phyloP scores from a whole-genome alignment of 2,888 invertebrate species.

The Drosophila anceps region DNA sequence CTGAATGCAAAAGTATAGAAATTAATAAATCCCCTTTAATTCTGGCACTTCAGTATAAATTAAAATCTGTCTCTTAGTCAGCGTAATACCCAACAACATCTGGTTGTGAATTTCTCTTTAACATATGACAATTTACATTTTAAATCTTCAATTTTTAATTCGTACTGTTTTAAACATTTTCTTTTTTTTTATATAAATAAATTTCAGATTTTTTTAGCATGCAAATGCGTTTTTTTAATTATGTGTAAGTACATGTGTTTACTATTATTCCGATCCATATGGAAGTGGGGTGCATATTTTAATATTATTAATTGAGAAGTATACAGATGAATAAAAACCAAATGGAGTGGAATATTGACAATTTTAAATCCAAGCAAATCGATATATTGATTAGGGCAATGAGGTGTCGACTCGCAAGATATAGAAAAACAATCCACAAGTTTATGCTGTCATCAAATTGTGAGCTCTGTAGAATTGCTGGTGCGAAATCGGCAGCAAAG shows the following conservation, averaged over 20 bases:
- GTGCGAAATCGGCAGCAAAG: conserved; percentile 29
- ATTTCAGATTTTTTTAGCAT: neutral
- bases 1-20: neutral
- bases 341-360: neutral
- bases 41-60: neutral
- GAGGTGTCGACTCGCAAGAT: too few relatives aligned
- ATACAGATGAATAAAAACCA: neutral
- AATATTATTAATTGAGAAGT: neutral
- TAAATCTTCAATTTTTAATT: conserved; percentile 25
- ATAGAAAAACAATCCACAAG: neutral
- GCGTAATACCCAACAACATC: conserved; percentile 34
- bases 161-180: conserved; percentile 6
- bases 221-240: conserved; percentile 4
- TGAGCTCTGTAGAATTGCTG: conserved; percentile 8
- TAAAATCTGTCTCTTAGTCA: conserved; percentile 6
- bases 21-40: neutral
- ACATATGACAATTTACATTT: conserved; percentile 9
- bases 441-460: conserved; percentile 9
- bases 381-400: neutral
- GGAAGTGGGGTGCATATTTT: neutral
- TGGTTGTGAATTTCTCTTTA: conserved; percentile 22
- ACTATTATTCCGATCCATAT: neutral
- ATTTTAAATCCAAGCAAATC: neutral
- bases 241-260: neutral
- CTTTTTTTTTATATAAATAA: neutral